Base-by-base conservation (phyloP, 2,888 invertebrate species). In the Troides aeacus region DNA sequence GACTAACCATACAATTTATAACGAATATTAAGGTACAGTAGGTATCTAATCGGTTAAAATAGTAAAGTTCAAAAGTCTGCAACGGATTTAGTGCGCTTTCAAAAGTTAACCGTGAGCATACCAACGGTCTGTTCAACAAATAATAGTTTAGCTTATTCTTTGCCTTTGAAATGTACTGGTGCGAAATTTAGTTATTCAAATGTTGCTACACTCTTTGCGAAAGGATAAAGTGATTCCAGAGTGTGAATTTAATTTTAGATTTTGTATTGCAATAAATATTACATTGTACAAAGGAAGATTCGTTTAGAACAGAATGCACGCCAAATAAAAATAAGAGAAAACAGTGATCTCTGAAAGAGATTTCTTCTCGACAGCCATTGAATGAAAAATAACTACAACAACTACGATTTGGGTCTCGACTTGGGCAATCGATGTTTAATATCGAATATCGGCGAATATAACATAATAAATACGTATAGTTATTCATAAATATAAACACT, bases 141-240 rank as follows among this genome's bases (percentile, higher is more conserved):
- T 77, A 77, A 75, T 79, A 79, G 76, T 76, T 77, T 73, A 70
- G 73, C 69, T 75, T 75, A 74, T 80, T 80, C 75, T 78, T 75
- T 72, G 72, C 69, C 72, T 74, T 74, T 78, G 67, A 68, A 74
- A 77, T 78, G 73, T 77, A 65, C 77, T 73, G 72, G 69, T 66
- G 70, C 73, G 74, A 81, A 81, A 81, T 80, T 74, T 73, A 77
- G 66, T 75, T 75, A 78, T 81, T 77, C 77, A 79, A 75, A 78
- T 62, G 57, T 62, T 65, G 50, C 64, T 65, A 46, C 50, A 50
- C 64, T 42, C 62, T 61, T 59, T 53, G 24, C 66, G 62, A 66
- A 64, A 60, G 61, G 61, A 60, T 58, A 57, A 66, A 66, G 30
- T 58, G 57, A 58, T 21, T 56, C 21, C n/a, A 23, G 1, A 12